A percentile compares a stretch with the other conserved stretches of the same genome.
Conservation (phyloP, 2,888 invertebrate species). For the Aphodius granarius region DNA sequence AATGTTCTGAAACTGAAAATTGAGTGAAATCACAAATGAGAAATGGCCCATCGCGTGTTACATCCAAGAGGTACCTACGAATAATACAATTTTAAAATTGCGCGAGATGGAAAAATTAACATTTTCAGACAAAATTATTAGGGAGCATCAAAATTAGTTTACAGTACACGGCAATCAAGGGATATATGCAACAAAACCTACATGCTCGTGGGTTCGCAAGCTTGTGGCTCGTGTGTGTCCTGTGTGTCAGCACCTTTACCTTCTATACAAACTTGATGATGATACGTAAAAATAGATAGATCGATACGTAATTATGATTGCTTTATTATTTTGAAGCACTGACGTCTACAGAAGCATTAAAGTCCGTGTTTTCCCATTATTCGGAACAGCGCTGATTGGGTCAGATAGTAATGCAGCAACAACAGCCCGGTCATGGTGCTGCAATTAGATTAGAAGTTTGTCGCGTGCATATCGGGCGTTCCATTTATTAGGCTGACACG, state of each 20-base stretch:
- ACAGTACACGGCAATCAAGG: no score
- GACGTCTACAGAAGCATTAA: neutral
- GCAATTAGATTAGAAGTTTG: constrained; percentile 27
- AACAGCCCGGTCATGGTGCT: constrained; percentile 21
- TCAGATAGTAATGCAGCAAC: constrained; percentile 16
- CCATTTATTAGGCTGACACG: constrained; percentile 26
- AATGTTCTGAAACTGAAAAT: neutral
- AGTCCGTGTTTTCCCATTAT: constrained; percentile 12
- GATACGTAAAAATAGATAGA: neutral
- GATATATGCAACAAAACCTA: no score
- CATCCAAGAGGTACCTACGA: neutral
- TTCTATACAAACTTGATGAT: neutral
- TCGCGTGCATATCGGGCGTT: constrained; percentile 27
- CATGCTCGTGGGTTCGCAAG: no score
- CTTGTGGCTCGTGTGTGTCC: no score
- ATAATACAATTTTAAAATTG: neutral
- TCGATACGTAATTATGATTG: constrained; percentile 6
- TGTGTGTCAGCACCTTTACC: no score
- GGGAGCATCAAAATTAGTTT: no score
- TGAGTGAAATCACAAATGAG: neutral
- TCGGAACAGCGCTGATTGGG: constrained; percentile 8
- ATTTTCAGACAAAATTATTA: no score
- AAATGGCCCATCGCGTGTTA: neutral
- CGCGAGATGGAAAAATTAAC: no score
- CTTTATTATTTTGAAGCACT: neutral